Base-by-base conservation (phyloP, 2,113 vertebrate genomes). In the Corynorhinus townsendii region DNA sequence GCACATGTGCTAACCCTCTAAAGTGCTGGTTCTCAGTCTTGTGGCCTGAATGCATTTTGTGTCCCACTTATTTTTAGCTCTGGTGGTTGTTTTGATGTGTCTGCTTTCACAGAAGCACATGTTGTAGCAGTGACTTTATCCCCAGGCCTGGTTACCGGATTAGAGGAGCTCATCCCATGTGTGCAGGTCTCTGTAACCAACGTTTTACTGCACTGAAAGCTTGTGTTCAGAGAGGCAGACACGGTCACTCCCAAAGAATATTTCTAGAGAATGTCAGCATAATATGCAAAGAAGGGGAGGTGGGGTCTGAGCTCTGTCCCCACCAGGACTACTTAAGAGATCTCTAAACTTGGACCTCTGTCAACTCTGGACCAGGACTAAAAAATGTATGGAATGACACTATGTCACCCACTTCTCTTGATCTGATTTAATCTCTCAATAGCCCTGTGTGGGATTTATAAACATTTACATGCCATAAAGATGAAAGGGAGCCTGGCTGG, bases 81-180 rank as follows among this genome's bases (percentile, higher is more conserved):
- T 43, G 35, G 40, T 94, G 93, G 87, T 95, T 88, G 68, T 90
- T 94, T 81, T 94, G 92, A 93, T 79, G 90, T 86, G 89, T 30
- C 52, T 28, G 33, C 56, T 59, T 93, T 75, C 2, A 77, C 56
- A 87, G 71, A 71, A 45, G 47, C 72, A 73, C 26, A 38, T 35
- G 80, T 40, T 52, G 43, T 4, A 10, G 68, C 49, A 45, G 43
- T 59, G 45, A 30, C 71, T 86, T 30, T 20, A 35, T 28, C 43
- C 69, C 49, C 1, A 1, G 54, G 77, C 9, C 93, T 3, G 12
- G n/a, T 7, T 72, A 77, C 71, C 69, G 80, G 71, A 72, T 92
- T 43, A 45, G 35, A 96, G 90, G 86, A 77, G 40, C 8, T 11
- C 1, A 45, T 20, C n/a, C 2, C 35, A 8, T 4, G 3, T 5